Conservation (phyloP, 1,140 invertebrate species). For the Berghia stephanieae region DNA sequence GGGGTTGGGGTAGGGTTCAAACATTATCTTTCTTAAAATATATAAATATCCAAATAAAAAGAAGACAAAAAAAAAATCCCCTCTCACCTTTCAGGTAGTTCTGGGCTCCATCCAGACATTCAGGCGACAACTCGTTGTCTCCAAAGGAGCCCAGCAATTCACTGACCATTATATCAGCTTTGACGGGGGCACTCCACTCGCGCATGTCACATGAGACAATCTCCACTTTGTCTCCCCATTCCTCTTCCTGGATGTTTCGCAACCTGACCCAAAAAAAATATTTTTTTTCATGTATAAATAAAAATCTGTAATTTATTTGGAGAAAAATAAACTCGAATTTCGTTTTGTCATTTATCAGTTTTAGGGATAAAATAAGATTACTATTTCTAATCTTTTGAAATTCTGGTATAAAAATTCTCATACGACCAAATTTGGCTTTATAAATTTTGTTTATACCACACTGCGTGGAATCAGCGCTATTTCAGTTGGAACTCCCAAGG, state of each 20-base stretch:
- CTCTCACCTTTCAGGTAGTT: slow-evolving; percentile 83
- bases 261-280: slow-evolving; percentile 68
- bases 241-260: slow-evolving; percentile 79
- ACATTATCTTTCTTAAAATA: background rate
- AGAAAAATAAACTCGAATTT: no score
- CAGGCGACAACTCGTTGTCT: slow-evolving; percentile 98
- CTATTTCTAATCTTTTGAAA: no score
- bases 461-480: no score
- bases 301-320: background rate
- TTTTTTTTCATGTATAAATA: background rate
- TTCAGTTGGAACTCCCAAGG: no score
- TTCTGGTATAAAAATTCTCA: no score
- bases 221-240: slow-evolving; percentile 78
- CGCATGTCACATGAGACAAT: slow-evolving; percentile 84
- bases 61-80: background rate
- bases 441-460: no score
- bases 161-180: slow-evolving; percentile 94
- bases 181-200: slow-evolving; percentile 75
- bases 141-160: slow-evolving; percentile 98
- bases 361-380: no score
- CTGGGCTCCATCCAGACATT: slow-evolving; percentile 96
- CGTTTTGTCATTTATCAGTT: no score
- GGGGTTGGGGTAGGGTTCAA: background rate
- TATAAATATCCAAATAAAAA: no score
- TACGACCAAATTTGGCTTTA: no score